phyloP scores from a whole-genome alignment of 2,113 vertebrate species.

The Vireo altiloquus region DNA sequence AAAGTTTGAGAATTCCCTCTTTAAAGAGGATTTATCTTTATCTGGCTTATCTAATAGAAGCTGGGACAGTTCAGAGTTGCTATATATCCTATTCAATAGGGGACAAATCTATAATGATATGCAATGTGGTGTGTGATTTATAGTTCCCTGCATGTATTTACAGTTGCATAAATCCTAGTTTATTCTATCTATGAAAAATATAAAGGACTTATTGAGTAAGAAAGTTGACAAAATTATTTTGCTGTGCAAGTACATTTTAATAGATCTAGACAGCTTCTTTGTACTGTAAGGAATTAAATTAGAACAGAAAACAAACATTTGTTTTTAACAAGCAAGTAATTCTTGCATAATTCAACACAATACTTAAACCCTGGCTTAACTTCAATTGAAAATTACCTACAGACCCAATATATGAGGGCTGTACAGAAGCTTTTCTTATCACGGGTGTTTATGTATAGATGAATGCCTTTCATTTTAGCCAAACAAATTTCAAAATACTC shows the following conservation, averaged over 20 bases:
- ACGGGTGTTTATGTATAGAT: neutral
- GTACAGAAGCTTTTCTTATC: neutral
- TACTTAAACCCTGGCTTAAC: neutral
- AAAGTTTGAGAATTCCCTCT: neutral
- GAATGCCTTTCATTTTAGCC: neutral
- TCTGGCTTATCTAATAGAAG: neutral
- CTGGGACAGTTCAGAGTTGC: neutral
- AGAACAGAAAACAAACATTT: neutral
- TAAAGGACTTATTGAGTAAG: neutral
- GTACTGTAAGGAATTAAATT: neutral
- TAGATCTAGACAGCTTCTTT: neutral
- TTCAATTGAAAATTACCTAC: neutral
- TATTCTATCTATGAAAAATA: neutral
- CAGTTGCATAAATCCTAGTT: neutral
- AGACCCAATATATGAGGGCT: neutral
- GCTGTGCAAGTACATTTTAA: neutral
- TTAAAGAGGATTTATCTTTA: neutral
- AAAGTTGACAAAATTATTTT: neutral
- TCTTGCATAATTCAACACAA: neutral
- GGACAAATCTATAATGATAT: neutral
- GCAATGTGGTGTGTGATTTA: neutral
- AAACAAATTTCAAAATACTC: neutral
- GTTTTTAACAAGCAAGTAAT: neutral
- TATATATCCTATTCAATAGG: neutral
- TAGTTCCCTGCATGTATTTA: neutral